A percentile compares a stretch with the other conserved stretches of the same genome.
phyloP scores from a whole-genome alignment of 1,140 invertebrate species.

The Drosophila gunungcola region DNA sequence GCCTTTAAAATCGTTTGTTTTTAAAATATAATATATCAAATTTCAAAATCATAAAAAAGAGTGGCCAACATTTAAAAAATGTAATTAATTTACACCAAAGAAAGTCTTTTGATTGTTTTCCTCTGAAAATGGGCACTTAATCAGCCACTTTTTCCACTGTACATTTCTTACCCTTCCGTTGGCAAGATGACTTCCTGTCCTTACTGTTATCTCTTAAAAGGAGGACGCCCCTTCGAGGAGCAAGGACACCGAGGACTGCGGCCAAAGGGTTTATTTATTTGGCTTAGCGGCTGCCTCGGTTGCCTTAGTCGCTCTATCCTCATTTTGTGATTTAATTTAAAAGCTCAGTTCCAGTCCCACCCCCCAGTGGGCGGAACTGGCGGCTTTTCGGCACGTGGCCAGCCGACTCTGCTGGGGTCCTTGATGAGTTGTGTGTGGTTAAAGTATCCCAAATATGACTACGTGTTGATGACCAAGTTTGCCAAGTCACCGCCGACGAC shows the following conservation, averaged over 20 bases:
- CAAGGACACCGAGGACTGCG: constrained; percentile 59
- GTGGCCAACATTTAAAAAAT: no score
- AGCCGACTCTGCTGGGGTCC: constrained; percentile 18
- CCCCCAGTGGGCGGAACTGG: constrained; percentile 13
- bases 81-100: no score
- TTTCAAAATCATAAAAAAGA: neutral
- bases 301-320: constrained; percentile 64
- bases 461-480: constrained; percentile 62
- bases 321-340: constrained; percentile 83
- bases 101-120: no score
- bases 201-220: constrained; percentile 53
- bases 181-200: constrained; percentile 71
- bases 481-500: constrained; percentile 20
- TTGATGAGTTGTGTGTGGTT: constrained; percentile 47
- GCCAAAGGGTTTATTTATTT: constrained; percentile 81
- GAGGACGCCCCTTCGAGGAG: constrained; percentile 45
- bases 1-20: no score
- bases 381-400: constrained; percentile 51
- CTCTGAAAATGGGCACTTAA: neutral
- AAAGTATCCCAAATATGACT: constrained; percentile 69
- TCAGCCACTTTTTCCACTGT: constrained; percentile 5
- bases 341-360: constrained; percentile 50
- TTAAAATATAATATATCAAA: neutral
- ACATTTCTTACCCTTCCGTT: neutral
- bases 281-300: constrained; percentile 60